phyloP scores from a whole-genome alignment of 2,888 invertebrate species.

The Gastracanthus pulcherrimus region DNA sequence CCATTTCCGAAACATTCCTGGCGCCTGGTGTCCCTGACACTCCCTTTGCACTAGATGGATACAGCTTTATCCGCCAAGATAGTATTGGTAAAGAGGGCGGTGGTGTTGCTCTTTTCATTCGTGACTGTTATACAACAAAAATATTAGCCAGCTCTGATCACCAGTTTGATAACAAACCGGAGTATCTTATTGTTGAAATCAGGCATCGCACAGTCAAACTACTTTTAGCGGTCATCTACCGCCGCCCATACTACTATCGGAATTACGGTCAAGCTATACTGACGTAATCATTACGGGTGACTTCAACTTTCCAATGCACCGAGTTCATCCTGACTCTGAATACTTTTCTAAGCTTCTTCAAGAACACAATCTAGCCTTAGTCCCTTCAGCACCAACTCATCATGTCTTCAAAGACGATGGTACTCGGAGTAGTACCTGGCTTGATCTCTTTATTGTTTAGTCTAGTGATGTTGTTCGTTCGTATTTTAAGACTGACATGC shows the following conservation, averaged over 20 bases:
- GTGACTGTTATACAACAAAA: neutral
- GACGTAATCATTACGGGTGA: constrained; percentile 2
- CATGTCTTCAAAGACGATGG: neutral
- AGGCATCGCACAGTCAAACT: neutral
- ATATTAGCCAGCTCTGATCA: neutral
- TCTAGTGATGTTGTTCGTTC: neutral
- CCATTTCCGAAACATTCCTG: neutral
- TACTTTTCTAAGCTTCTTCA: neutral
- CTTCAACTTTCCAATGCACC: too few species aligned
- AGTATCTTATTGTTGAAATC: neutral
- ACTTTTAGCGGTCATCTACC: neutral
- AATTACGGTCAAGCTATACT: neutral
- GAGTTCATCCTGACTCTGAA: neutral
- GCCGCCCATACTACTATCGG: neutral
- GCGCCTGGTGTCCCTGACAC: neutral
- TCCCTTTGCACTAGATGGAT: neutral
- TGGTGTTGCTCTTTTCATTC: neutral
- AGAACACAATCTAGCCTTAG: neutral
- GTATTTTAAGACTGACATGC: constrained; percentile 3
- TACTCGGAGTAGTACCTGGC: neutral
- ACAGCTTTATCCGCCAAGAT: constrained; percentile 2
- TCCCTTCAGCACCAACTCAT: neutral
- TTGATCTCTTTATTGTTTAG: constrained; percentile 17
- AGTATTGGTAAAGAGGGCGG: constrained; percentile 14
- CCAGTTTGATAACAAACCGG: neutral